These are phyloP conservation scores for Zoanthus solanderi DNA, from an alignment of 92 coral and sea anemone genomes.

Conservation along the genomic window DNA sequence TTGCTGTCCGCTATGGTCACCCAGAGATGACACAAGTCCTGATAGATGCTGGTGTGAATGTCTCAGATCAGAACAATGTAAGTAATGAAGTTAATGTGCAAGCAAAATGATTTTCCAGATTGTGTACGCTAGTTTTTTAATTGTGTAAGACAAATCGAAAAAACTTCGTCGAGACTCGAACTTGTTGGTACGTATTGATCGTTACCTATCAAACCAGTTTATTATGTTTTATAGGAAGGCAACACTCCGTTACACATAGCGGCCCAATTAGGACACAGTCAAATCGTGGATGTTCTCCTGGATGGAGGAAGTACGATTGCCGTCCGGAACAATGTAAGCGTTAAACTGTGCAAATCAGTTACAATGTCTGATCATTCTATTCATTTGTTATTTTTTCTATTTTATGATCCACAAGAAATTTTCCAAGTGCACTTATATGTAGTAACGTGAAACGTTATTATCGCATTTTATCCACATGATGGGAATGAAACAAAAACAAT, in stretches of 20 bases:
- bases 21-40: constrained; percentile 63
- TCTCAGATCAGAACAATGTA: constrained; percentile 83
- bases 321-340: constrained; percentile 78
- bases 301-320: constrained; percentile 74
- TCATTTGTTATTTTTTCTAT: too few relatives aligned
- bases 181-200: too few relatives aligned
- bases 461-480: too few relatives aligned
- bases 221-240: constrained; percentile 64
- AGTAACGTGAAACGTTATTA: too few relatives aligned
- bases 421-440: not conserved
- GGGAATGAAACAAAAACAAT: too few relatives aligned
- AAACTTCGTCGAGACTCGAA: not conserved
- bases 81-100: constrained; percentile 2
- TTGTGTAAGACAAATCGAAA: not conserved
- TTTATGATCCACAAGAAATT: too few relatives aligned
- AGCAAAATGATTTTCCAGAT: not conserved
- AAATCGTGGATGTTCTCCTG: constrained; percentile 64
- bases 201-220: not conserved
- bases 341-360: not conserved
- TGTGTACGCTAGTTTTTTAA: too few relatives aligned
- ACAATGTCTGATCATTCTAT: too few relatives aligned
- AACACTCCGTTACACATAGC: constrained; percentile 85
- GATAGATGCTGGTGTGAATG: constrained; percentile 69
- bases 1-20: constrained; percentile 83
- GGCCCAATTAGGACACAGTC: constrained; percentile 76